Conservation (phyloP, 2,113 vertebrate genomes). For the Pontoporia blainvillei region DNA sequence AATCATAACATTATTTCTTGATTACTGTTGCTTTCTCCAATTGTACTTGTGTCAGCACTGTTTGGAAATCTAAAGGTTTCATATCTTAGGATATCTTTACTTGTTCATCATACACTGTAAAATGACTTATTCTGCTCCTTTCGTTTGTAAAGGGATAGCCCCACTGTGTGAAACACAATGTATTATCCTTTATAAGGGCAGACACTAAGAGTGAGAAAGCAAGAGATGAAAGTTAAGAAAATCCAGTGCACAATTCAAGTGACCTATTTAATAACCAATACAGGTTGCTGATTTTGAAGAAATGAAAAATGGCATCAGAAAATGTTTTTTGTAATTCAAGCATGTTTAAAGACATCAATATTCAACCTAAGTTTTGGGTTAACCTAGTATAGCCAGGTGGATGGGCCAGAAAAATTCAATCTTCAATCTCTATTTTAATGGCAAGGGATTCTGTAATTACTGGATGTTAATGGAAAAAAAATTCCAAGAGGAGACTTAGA, state of each 20-base stretch:
- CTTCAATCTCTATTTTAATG: neutral
- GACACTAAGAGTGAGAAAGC: constrained; percentile 46
- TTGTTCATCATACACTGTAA: constrained; percentile 58
- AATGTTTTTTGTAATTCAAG: constrained; percentile 23
- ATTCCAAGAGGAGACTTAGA: constrained; percentile 10
- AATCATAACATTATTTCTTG: constrained; percentile 54
- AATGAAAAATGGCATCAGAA: constrained; percentile 13
- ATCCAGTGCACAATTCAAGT: constrained; percentile 49
- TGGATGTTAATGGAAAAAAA: neutral
- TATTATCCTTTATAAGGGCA: constrained; percentile 65
- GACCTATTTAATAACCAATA: constrained; percentile 65
- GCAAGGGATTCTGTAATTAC: neutral
- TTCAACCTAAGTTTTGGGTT: neutral
- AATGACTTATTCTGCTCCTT: constrained; percentile 69
- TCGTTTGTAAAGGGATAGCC: constrained; percentile 70
- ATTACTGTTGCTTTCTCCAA: constrained; percentile 43
- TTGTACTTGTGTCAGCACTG: constrained; percentile 61
- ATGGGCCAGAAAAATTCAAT: neutral
- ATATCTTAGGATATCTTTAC: constrained; percentile 41
- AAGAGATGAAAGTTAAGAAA: constrained; percentile 70
- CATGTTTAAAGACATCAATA: neutral
- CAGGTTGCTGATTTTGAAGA: constrained; percentile 38
- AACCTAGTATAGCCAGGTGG: neutral
- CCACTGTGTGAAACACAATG: constrained; percentile 68
- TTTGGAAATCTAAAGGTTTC: constrained; percentile 61